Evolutionary conservation across 2,113 vertebrate genomes (phyloP).

Genomic region (Pundamilia nyererei): DNA sequence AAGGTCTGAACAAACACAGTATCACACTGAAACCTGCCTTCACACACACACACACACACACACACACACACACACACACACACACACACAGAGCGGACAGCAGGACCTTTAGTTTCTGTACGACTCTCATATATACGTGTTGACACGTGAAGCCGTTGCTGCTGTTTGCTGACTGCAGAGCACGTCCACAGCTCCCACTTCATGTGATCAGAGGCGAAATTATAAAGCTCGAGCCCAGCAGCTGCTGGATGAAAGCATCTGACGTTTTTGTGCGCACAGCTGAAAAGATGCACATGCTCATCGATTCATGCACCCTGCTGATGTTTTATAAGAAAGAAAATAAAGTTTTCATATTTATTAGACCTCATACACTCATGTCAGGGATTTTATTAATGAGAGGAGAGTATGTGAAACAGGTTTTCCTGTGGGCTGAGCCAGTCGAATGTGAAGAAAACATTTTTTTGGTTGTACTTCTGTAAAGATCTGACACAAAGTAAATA

Average conservation of each 20-base stretch:
- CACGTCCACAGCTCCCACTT: not conserved
- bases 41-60: not conserved
- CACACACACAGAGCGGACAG: not conserved
- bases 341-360: not conserved
- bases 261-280: not conserved
- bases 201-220: not conserved
- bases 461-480: not conserved
- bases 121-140: rapidly evolving
- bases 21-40: not conserved
- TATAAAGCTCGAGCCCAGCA: not conserved
- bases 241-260: not conserved
- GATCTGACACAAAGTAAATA: not conserved
- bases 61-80: not conserved
- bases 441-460: not conserved
- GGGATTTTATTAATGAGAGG: not conserved
- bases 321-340: not conserved
- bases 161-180: not conserved
- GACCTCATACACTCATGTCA: not conserved
- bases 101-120: not conserved
- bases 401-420: not conserved
- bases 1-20: not conserved
- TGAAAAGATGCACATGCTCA: not conserved
- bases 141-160: not conserved
- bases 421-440: rapidly evolving
- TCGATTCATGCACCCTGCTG: not conserved